These are phyloP conservation scores for Folsomia candida DNA, from an alignment of 2,888 invertebrate genomes.

Conservation along the genomic window DNA sequence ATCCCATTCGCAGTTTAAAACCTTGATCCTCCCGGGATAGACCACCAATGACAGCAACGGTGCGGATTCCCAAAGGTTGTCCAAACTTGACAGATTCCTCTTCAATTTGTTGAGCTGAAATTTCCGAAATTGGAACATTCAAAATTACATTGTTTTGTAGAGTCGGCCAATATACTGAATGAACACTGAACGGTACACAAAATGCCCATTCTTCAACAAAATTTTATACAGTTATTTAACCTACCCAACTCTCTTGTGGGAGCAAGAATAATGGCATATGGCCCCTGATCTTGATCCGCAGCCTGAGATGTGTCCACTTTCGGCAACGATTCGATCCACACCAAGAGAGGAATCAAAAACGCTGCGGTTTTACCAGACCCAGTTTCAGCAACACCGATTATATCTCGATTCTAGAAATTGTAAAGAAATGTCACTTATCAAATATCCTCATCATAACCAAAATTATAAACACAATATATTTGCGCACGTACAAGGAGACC, in stretches of 20 bases:
- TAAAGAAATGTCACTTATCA: slow-evolving; percentile 12
- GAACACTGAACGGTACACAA: too few relatives aligned
- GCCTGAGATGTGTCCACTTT: slow-evolving; percentile 68
- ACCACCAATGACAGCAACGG: slow-evolving; percentile 97
- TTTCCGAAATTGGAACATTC: too few relatives aligned
- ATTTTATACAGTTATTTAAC: too few relatives aligned
- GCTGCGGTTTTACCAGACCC: slow-evolving; percentile 98
- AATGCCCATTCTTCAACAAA: too few relatives aligned
- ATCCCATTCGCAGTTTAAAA: slow-evolving; percentile 90
- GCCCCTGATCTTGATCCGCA: slow-evolving; percentile 64
- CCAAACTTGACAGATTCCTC: slow-evolving; percentile 99
- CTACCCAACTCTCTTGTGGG: slow-evolving; percentile 99
- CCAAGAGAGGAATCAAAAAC: slow-evolving; percentile 91
- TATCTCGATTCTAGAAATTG: slow-evolving; percentile 78
- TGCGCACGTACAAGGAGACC: slow-evolving; percentile 61
- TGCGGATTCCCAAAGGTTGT: slow-evolving; percentile 83
- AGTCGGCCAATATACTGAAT: too few relatives aligned
- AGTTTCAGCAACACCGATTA: slow-evolving; percentile 99
- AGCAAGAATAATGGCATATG: slow-evolving; percentile 97
- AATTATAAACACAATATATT: background rate
- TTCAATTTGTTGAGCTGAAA: slow-evolving; percentile 99
- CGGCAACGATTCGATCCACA: slow-evolving; percentile 97
- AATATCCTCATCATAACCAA: background rate
- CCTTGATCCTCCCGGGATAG: slow-evolving; percentile 98
- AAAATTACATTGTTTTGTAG: too few relatives aligned